Evolutionary conservation across 2,113 vertebrate species (phyloP).

Genomic region (Coryphaenoides rupestris): DNA sequence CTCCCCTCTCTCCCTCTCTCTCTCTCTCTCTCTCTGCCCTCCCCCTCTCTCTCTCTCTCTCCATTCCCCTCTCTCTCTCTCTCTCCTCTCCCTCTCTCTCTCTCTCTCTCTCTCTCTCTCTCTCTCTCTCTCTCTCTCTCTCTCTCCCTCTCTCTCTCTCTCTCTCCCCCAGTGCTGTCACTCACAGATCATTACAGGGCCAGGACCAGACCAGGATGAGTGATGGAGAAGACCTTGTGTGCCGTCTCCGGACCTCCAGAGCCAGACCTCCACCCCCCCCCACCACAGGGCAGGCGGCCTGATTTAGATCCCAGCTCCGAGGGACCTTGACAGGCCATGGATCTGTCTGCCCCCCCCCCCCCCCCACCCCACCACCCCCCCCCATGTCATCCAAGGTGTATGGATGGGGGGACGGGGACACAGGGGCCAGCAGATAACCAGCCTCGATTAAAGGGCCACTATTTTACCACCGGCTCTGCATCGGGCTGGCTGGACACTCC

Average conservation of each 20-base stretch:
- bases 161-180: neutral
- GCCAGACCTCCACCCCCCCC: constrained; percentile 16
- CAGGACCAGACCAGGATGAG: constrained; percentile 16
- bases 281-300: constrained; percentile 29
- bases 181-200: constrained; percentile 25
- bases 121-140: constrained; percentile 1
- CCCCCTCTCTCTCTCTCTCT: too few species aligned
- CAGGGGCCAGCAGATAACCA: constrained; percentile 26
- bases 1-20: too few species aligned
- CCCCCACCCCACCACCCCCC: constrained; percentile 26
- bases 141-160: neutral
- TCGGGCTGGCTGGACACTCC: neutral
- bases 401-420: neutral
- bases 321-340: constrained; percentile 8
- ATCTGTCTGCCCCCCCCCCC: constrained; percentile 27
- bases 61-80: too few species aligned
- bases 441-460: constrained; percentile 4
- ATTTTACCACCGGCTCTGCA: neutral
- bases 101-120: neutral
- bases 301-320: constrained; percentile 20
- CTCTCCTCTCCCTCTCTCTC: too few species aligned
- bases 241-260: constrained; percentile 20
- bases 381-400: constrained; percentile 38
- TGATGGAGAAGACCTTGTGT: constrained; percentile 37
- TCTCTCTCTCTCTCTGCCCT: too few species aligned